Evolutionary conservation across 2,113 vertebrate species (phyloP).

Genomic region (Calidris pugnax): DNA sequence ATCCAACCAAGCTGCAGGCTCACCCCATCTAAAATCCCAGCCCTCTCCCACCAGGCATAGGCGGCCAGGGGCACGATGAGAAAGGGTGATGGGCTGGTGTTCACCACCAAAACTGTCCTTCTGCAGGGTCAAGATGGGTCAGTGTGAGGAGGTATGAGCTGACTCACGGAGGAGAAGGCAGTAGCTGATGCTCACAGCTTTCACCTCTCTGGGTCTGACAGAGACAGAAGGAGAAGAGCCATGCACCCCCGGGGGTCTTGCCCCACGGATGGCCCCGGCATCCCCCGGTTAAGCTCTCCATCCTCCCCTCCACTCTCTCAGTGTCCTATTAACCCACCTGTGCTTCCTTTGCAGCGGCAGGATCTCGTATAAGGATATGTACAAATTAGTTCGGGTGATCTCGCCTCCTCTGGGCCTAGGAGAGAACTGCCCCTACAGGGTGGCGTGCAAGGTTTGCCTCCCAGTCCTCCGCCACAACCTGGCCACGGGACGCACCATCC

Average conservation of each 20-base stretch:
- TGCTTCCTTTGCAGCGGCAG: slow-evolving; percentile 98
- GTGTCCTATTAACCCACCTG: slow-evolving; percentile 82
- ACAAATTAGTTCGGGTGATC: slow-evolving; percentile 99
- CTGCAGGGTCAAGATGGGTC: neutral
- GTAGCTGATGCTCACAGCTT: neutral
- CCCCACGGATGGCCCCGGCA: neutral
- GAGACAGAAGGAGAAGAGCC: slow-evolving; percentile 17
- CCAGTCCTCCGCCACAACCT: slow-evolving; percentile 78
- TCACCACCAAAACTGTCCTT: neutral
- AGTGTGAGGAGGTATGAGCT: neutral
- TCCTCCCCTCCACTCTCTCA: slow-evolving; percentile 60
- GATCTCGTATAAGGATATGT: slow-evolving; percentile 99
- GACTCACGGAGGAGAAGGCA: neutral
- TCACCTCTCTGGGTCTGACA: neutral
- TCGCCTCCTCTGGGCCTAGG: slow-evolving; percentile 99
- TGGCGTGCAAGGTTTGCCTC: slow-evolving; percentile 99
- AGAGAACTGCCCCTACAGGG: slow-evolving; percentile 99
- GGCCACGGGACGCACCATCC: slow-evolving; percentile 71
- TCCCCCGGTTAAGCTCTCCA: slow-evolving; percentile 4
- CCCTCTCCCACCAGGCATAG: neutral
- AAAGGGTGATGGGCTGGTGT: neutral
- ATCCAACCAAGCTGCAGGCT: neutral
- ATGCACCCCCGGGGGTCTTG: neutral
- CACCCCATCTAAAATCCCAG: neutral
- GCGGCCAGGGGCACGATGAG: neutral